Base-by-base conservation (phyloP, 1,140 invertebrate species). In the Ooceraea biroi region DNA sequence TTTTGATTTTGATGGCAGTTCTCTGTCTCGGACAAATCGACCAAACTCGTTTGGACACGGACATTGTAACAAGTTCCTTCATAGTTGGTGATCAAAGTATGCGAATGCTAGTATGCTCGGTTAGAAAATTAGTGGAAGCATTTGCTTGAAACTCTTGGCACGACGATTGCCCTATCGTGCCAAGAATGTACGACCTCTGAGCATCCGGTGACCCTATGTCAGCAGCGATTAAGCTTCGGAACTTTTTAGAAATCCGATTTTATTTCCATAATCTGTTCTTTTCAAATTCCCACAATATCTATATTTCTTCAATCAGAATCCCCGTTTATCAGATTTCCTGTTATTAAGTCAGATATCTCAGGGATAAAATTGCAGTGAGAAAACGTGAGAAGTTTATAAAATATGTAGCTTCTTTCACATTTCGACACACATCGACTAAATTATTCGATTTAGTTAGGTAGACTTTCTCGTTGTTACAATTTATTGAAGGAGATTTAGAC, bases 171-270 rank as follows among this genome's bases (percentile, higher is more conserved):
- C 12, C 22, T 50, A 46, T 17, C 69, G 84, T 86, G 90, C 89
- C 89, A 91, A 89, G 80, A 88, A 87, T 88, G 41, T 66, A 58
- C 46, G 85, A 88, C 74, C 86, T 85, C 82, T 83, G 84, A 36
- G 68, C 46, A 50, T 61, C 65, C 14, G 48, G 30, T 80, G 74
- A 89, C 72, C 86, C 76, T 71, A 74, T 63, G 46, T 14, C 73
- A 30, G 12, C 3, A 57, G 22, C 63, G n/a, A 71, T 58, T 30
- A 80, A 80, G 36, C 69, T 57, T 69, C 30, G 0, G 2, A 68
- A 69, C 1, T 58, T 71, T 71, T 80, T 19, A 22, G 7, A 69
- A 58, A 66, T 52, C 50, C 10, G 8, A 52, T 36, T 44, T 74
- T 27, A 61, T 46, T 27, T 52, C 65, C 46, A 50, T 50, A 36